A percentile compares a stretch with the other conserved stretches of the same genome.
Evolutionary conservation across 2,113 vertebrate genomes (phyloP).

Genomic region (Morone chrysops): DNA sequence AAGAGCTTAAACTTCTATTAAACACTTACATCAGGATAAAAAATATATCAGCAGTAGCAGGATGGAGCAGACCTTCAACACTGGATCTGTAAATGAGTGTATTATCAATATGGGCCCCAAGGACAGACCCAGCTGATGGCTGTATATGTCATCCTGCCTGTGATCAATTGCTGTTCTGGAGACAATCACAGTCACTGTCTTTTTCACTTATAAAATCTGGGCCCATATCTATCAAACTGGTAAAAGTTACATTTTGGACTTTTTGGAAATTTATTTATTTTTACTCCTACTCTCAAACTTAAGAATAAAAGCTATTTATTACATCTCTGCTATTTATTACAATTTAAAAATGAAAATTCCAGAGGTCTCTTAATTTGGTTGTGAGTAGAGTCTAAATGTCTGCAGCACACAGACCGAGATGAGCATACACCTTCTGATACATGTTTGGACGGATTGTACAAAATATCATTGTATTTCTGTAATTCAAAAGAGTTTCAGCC

Average conservation of each 20-base stretch:
- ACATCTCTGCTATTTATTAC: no score
- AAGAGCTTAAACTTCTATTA: not conserved
- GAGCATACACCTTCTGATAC: not conserved
- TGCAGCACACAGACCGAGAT: not conserved
- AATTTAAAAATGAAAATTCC: not conserved
- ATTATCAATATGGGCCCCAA: slow-evolving; percentile 41
- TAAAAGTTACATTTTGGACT: not conserved
- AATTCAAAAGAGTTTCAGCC: not conserved
- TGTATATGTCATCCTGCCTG: slow-evolving; percentile 21
- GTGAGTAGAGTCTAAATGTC: not conserved
- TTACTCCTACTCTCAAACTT: not conserved
- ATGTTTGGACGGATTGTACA: not conserved
- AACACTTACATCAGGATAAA: not conserved
- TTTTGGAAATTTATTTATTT: not conserved
- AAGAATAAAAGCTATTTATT: not conserved
- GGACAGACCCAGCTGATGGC: slow-evolving; percentile 27
- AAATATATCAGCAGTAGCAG: slow-evolving; percentile 13
- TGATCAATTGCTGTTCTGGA: slow-evolving; percentile 30
- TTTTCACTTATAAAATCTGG: slow-evolving; percentile 22
- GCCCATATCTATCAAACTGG: slow-evolving; percentile 9
- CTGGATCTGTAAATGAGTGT: slow-evolving; percentile 22
- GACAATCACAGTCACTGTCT: slow-evolving; percentile 31
- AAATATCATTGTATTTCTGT: not conserved
- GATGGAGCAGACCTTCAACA: slow-evolving; percentile 35
- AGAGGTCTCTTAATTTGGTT: not conserved